Percentiles rank a stretch among this genome's conserved stretches.
Conservation (phyloP, 2,113 vertebrate species). For the Greenwoodochromis staneri region DNA sequence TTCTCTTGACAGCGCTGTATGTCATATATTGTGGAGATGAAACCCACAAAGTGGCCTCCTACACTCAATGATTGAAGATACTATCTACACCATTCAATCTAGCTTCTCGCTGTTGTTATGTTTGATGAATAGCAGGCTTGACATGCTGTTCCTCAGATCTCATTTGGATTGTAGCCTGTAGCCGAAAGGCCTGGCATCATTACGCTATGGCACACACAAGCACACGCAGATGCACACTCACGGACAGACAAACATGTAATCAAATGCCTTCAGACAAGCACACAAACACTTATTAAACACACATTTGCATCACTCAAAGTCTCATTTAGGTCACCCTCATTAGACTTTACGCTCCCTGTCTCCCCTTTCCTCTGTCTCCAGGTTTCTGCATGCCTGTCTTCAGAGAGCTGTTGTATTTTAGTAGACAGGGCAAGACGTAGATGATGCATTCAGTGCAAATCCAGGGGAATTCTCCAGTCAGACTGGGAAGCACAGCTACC, state of each 20-base stretch:
- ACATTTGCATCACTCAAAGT: constrained; percentile 27
- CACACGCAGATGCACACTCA: not conserved
- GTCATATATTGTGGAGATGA: constrained; percentile 45
- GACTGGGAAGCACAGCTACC: not conserved
- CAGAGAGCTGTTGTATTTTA: not conserved
- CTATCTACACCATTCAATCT: constrained; percentile 42
- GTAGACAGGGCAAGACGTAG: not conserved
- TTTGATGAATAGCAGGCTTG: constrained; percentile 56
- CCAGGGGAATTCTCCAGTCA: not conserved
- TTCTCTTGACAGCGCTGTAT: constrained; percentile 30
- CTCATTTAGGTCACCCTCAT: constrained; percentile 31
- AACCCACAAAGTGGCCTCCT: constrained; percentile 37
- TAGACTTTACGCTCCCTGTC: not conserved
- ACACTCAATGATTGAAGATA: constrained; percentile 48
- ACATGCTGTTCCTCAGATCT: constrained; percentile 48
- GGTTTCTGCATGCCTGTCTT: not conserved
- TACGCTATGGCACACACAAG: not conserved
- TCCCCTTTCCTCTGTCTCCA: not conserved
- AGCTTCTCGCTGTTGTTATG: constrained; percentile 28
- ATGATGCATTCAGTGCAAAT: not conserved
- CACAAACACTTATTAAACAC: constrained; percentile 20
- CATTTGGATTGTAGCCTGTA: constrained; percentile 49
- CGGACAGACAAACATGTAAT: not conserved
- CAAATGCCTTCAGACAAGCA: not conserved
- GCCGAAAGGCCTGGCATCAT: constrained; percentile 31